Conservation (phyloP, 2,888 invertebrate genomes). For the Steromphala cineraria region DNA sequence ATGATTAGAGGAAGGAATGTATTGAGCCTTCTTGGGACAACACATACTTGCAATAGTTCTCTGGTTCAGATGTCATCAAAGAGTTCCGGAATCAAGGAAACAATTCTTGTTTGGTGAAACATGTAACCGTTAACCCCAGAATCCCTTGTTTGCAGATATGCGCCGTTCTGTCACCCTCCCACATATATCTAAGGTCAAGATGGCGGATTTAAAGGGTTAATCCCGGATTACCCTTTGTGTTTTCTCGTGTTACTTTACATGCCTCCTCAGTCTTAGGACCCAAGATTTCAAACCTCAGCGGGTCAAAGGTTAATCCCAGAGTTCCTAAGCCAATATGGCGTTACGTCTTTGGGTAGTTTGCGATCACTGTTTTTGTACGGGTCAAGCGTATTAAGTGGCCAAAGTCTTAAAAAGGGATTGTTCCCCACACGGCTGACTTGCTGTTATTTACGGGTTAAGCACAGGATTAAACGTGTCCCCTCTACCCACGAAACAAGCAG, state of each 20-base stretch:
- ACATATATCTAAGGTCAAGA: conserved; percentile 7
- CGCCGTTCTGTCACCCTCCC: background rate
- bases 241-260: conserved; percentile 13
- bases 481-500: background rate
- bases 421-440: background rate
- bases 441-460: background rate
- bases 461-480: background rate
- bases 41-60: too few species aligned
- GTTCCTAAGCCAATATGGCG: conserved; percentile 14
- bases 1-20: too few species aligned
- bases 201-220: conserved; percentile 1
- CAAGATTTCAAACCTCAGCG: conserved; percentile 5
- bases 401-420: background rate
- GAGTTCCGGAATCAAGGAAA: too few species aligned
- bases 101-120: too few species aligned
- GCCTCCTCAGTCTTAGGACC: background rate
- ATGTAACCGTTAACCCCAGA: too few species aligned
- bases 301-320: conserved; percentile 2
- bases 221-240: conserved; percentile 14
- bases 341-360: background rate
- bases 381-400: conserved; percentile 19
- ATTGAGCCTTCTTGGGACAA: too few species aligned
- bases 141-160: background rate
- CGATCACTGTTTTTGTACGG: background rate
- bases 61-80: too few species aligned